Base-by-base conservation (phyloP, 1,140 invertebrate genomes). In the Platorchestia sp. region DNA sequence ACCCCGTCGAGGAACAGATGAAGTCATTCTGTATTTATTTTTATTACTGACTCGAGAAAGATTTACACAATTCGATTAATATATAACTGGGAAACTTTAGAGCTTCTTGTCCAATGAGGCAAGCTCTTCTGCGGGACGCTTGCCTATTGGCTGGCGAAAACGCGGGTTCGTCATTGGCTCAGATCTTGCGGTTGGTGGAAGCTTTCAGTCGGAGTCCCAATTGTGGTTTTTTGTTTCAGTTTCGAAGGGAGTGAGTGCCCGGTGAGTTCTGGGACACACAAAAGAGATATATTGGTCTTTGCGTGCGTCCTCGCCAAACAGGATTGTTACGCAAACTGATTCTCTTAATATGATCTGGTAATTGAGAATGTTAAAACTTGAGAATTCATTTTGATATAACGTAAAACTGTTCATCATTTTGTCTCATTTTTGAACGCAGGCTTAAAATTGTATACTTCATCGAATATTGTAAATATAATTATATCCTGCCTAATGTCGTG, bases 11-110 rank as follows among this genome's bases (percentile, higher is more conserved):
- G 91, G 43, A 93, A n/a, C 91, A 40, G 91, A 93, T 93, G 91
- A 93, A 93, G 91, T 44, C 91, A 45, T 93, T 93, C 91, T 47
- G 43, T 93, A 93, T 93, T 93, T 45, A 93, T 93, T 93, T 93
- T 93, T 93, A 45, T 93, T 45, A 10, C 43, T 93, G 91, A n/a
- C 91, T 44, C 36, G 91, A 93, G 43, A 93, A 89, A 45, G 91
- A 93, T 93, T 93, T 93, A 93, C 45, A 45, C 91, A 45, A 93
- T 93, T 47, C 91, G 7, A 93, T 45, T 93, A 93, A 44, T 93
- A 93, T 45, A 44, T 45, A 93, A 47, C 91, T 44, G 44, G 45
- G 43, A 22, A 44, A 93, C 43, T 45, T 27, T 10, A 93, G 40
- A 93, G 14, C 41, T 47, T 36, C 10, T 93, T 36, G 44, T 10